A percentile compares a stretch with the other conserved stretches of the same genome.
Evolutionary conservation across 2,113 vertebrate genomes (phyloP).

Genomic region (Trogon surrucura): DNA sequence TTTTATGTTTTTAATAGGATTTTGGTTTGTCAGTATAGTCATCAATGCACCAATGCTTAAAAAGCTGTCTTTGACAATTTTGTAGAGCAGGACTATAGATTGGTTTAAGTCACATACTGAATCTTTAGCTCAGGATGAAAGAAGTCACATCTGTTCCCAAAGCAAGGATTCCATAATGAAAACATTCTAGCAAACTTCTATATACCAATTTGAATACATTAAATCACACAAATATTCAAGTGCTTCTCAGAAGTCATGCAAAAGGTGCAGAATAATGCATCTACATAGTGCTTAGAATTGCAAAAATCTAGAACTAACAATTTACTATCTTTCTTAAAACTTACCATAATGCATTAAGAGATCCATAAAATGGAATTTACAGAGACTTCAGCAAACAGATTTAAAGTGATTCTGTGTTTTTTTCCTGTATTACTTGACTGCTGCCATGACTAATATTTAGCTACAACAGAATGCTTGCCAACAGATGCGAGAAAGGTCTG

Average conservation of each 20-base stretch:
- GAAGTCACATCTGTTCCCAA: neutral
- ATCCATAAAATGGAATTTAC: neutral
- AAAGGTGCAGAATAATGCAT: neutral
- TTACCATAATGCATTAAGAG: neutral
- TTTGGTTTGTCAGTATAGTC: neutral
- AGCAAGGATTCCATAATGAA: neutral
- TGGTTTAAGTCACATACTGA: rapidly evolving
- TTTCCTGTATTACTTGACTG: constrained; percentile 2
- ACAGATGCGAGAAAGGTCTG: constrained; percentile 1
- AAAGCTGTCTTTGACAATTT: neutral
- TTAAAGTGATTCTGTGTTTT: neutral
- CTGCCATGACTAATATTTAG: constrained; percentile 26
- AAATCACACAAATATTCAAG: neutral
- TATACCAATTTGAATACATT: neutral
- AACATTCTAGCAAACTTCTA: neutral
- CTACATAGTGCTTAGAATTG: neutral
- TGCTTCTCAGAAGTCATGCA: neutral
- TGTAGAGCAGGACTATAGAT: neutral
- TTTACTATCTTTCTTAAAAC: neutral
- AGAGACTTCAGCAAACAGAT: neutral
- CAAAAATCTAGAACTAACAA: neutral
- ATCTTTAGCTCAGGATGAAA: neutral
- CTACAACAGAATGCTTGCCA: constrained; percentile 2
- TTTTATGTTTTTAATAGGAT: neutral
- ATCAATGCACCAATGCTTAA: neutral